These are phyloP conservation scores for Corythaeola cristata DNA, from an alignment of 2,113 vertebrate species.

Conservation along the genomic window DNA sequence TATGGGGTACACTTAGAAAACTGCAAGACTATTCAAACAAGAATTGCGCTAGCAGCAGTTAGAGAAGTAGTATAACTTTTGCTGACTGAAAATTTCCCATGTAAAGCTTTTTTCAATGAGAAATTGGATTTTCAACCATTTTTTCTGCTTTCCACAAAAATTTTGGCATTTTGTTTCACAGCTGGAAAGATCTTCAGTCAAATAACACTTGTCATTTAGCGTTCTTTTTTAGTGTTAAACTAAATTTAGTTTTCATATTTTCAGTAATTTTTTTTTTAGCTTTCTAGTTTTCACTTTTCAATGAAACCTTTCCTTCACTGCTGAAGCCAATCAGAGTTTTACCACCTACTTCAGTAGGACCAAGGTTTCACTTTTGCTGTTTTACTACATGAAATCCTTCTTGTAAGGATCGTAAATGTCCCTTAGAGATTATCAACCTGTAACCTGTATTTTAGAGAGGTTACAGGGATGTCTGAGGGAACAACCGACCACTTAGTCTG, in stretches of 20 bases:
- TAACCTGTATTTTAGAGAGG: neutral
- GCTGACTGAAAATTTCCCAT: neutral
- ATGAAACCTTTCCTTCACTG: neutral
- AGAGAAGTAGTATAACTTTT: neutral
- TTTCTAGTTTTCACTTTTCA: neutral
- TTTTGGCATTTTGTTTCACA: slow-evolving; percentile 28
- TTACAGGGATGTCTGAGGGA: neutral
- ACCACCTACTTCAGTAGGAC: neutral
- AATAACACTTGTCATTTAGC: neutral
- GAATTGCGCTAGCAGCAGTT: neutral
- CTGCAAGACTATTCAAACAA: neutral
- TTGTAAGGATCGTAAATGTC: neutral
- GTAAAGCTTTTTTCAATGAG: neutral
- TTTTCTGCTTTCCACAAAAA: neutral
- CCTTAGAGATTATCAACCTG: neutral
- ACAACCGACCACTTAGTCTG: neutral
- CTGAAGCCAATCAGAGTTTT: neutral
- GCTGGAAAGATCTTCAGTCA: slow-evolving; percentile 26
- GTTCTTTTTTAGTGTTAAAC: neutral
- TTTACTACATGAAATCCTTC: neutral
- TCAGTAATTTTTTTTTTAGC: slow-evolving; percentile 2
- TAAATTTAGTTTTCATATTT: slow-evolving; percentile 19
- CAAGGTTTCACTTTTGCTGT: neutral
- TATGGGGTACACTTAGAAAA: neutral
- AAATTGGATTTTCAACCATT: neutral